These are phyloP conservation scores for Pteruthius melanotis DNA, from an alignment of 2,113 vertebrate species.

Conservation along the genomic window DNA sequence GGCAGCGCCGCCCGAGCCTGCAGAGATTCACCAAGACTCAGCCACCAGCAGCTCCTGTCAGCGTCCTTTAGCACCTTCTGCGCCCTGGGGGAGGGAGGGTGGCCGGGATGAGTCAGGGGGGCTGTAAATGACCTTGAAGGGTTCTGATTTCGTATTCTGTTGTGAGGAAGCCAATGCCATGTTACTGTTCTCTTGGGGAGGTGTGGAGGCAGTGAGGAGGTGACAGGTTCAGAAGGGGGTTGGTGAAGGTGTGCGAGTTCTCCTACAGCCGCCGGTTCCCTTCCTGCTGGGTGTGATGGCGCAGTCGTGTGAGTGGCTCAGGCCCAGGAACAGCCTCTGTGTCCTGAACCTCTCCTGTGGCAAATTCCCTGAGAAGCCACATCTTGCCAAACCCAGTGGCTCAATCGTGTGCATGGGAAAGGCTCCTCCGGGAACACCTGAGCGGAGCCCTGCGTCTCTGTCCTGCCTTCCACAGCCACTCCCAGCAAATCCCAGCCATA, in stretches of 20 bases:
- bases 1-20: background rate
- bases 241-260: background rate
- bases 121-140: background rate
- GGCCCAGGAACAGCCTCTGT: background rate
- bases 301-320: rapidly evolving
- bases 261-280: rapidly evolving
- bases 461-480: background rate
- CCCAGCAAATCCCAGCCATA: background rate
- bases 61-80: background rate
- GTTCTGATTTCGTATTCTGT: background rate
- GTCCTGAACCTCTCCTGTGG: background rate
- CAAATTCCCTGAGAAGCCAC: background rate
- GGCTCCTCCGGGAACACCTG: rapidly evolving
- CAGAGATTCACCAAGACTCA: rapidly evolving
- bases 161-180: background rate
- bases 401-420: rapidly evolving
- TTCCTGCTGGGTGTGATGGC: rapidly evolving
- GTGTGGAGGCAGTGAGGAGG: background rate
- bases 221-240: background rate
- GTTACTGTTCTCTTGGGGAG: background rate
- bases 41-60: background rate
- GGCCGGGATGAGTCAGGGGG: background rate
- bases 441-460: background rate
- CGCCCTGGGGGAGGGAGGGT: too few species aligned
- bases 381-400: background rate